Evolutionary conservation across 2,113 vertebrate genomes (phyloP), one percentile per base, ranked within the genome.

Genomic region (Arizona elegans): DNA sequence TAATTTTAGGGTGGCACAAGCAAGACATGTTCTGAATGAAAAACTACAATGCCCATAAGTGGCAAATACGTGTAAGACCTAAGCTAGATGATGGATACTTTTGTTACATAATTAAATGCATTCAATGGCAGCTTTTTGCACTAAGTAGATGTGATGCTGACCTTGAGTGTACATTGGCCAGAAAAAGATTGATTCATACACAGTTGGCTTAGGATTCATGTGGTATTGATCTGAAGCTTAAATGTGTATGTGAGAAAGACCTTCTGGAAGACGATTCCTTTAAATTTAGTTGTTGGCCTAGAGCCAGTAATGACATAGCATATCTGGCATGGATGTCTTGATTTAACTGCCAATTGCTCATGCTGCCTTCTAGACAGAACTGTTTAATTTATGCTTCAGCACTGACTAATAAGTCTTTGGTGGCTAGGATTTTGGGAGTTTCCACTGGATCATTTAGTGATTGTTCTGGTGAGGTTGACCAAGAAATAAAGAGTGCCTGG

Each of bases 101-200:
- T n/a, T 90, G 11, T 43, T 81, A 43, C 8, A 43, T 81, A 43
- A 81, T 81, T 43, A 81, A 81, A 81, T 88, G 43, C 29, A n/a
- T 92, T 92, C n/a, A 87, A 29, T 53, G 58, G 65, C 75, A 93
- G 59, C 29, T 54, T 89, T 90, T 90, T 93, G 89, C 89, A 90
- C 75, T 90, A 87, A 87, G 10, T 59, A 62, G 54, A 92, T 89
- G 15, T 43, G 52, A 43, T 62, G 53, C 47, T 55, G 81, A 86
- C 7, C 21, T 26, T n/a, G 50, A 50, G 62, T 58, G 3, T 86
- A 17, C 17, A 4, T 7, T 59, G 7, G 5, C 70, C 26, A 89
- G 75, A 90, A 89, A 75, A 55, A 53, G 54, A 65, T 5, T 38
- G 21, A 92, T 65, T 87, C 47, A 50, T 62, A 54, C 24, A 26